Evolutionary conservation across 2,113 vertebrate species (phyloP), one percentile per base, ranked within the genome.

Genomic region (Austrofundulus limnaeus): DNA sequence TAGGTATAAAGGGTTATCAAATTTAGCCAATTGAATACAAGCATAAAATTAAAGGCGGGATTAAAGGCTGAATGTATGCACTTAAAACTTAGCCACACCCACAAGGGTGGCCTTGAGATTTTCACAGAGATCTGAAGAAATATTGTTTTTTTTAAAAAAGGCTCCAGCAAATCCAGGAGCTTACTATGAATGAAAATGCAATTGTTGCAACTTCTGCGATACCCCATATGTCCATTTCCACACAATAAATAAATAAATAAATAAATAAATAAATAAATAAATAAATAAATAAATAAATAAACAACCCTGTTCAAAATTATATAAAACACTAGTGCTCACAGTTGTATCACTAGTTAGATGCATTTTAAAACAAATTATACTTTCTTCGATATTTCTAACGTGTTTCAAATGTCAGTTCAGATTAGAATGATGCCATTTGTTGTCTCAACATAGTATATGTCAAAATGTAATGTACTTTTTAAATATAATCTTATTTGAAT

Each of bases 1-100:
- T 82, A 13, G 48, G 6, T 54, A 25, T 19, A 21, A 0, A 51
- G 0, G 20, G 0, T 14, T 0, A 3, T 11, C 37, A 58, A 28
- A 4, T 15, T 0, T 6, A 56, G 11, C 83, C 81, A 88, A 80
- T 84, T 13, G 39, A 1, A 38, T 39, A 0, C 0, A 3, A 2
- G 25, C 8, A 8, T 52, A 5, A 24, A 46, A 47, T 7, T n/a
- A 38, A 4, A 73, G 64, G 64, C 46, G 62, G 49, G 45, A 48
- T 39, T 25, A n/a, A 51, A 63, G 51, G 41, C 43, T 53, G 42
- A 61, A 68, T 69, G 65, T 56, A 17, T 59, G 17, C 53, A 34
- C 16, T 52, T 3, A 23, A 9, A 61, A 17, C n/a, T 49, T 58
- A n/a, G 52, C 70, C 77, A 69, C 80, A 82, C 82, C 77, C 63